phyloP scores from a whole-genome alignment of 1,140 invertebrate genomes.

The Pteromalus puparum region DNA sequence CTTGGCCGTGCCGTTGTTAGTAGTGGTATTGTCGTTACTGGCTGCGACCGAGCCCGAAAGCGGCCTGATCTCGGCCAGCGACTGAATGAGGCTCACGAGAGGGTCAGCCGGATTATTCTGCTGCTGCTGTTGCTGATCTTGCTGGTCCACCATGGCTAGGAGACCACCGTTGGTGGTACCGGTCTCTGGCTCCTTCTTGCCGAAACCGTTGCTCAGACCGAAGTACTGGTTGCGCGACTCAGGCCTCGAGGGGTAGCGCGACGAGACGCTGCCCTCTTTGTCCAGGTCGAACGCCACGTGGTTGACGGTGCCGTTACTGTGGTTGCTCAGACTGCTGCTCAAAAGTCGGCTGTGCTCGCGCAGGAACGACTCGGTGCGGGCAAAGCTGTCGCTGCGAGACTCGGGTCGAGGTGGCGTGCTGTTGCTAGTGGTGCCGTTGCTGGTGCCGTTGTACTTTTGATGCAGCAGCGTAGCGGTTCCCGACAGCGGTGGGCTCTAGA shows the following conservation, averaged over 20 bases:
- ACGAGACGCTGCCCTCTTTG: conserved; percentile 5
- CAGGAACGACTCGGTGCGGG: conserved; percentile 64
- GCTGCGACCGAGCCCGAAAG: conserved; percentile 44
- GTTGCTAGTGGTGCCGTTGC: conserved; percentile 46
- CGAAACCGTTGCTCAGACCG: conserved; percentile 55
- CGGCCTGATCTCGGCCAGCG: conserved; percentile 70
- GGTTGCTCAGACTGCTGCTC: conserved; percentile 52
- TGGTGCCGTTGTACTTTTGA: conserved; percentile 55
- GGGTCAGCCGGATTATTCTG: conserved; percentile 60
- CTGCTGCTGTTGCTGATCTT: conserved; percentile 33
- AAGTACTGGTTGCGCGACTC: conserved; percentile 58
- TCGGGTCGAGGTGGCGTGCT: conserved; percentile 66
- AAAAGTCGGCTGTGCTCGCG: conserved; percentile 59
- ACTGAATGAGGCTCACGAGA: conserved; percentile 73
- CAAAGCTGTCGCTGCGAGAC: conserved; percentile 68
- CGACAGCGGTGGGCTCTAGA: conserved; percentile 71
- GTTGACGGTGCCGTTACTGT: conserved; percentile 20
- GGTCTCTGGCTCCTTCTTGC: conserved; percentile 60
- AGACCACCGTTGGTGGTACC: conserved; percentile 66
- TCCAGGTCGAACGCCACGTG: conserved; percentile 37
- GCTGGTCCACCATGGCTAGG: conserved; percentile 69
- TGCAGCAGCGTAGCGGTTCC: conserved; percentile 56
- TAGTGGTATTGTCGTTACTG: conserved; percentile 63
- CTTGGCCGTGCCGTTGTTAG: conserved; percentile 50
- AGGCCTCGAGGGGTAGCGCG: conserved; percentile 48